Evolutionary conservation across 2,888 invertebrate genomes (phyloP), one percentile per base, ranked within the genome.

Genomic region (Philhelius pedissequus): DNA sequence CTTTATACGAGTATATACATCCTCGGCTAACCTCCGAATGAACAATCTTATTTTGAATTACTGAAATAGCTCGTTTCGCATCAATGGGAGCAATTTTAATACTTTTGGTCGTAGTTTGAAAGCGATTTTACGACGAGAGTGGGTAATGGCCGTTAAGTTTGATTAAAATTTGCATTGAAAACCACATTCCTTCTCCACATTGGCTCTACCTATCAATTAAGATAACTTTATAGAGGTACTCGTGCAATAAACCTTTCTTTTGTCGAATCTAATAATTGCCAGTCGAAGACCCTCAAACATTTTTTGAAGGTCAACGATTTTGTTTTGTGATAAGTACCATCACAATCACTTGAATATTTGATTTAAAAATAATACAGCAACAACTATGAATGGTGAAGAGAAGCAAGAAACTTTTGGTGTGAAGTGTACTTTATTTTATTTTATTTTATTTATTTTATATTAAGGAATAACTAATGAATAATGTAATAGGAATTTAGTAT

Each of bases 21-120:
- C 62, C 43, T 50, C 66, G 50, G 6, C 20, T 45, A 32, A 20
- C 48, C 9, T 2, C 5, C 20, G 18, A 27, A 30, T 11, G 43
- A 38, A 43, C 43, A 22, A 60, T 48, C 38, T 66, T 35, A 66
- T 66, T 74, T 62, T 64, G 43, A 75, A 56, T 66, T 56, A 64
- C 48, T 70, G 27, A 40, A 56, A 64, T 48, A 71, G 52, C 60
- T 76, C 40, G 84, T 84, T 62, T 70, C 80, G 84, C 80, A 71
- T 84, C 80, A 84, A 80, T 84, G 54, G 76, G 70, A 71, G 56
- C 75, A 75, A 71, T 80, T 80, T 80, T 48, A 35, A 70, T 60
- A 68, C 71, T 54, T 32, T 60, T 45, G 13, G n/a, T 8, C 32
- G 25, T 54, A 15, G 32, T 5, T 48, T 58, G 48, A 62, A 78